These are phyloP conservation scores for Drosophila pseudoananassae DNA, from an alignment of 1,140 invertebrate species.

Conservation along the genomic window DNA sequence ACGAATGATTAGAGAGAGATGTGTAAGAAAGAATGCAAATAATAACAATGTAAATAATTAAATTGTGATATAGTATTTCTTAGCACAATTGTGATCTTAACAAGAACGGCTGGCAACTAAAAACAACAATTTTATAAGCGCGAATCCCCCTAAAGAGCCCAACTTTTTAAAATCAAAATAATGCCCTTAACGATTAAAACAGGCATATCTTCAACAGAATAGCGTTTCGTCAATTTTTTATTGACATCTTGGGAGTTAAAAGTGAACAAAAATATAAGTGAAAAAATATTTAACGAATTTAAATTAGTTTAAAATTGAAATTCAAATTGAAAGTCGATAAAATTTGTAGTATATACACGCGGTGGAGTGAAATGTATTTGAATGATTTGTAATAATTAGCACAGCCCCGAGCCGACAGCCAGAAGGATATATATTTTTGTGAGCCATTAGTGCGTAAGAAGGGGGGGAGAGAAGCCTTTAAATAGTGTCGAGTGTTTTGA, in stretches of 20 bases:
- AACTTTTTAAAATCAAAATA: constrained; percentile 51
- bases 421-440: constrained; percentile 46
- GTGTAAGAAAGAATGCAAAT: constrained; percentile 61
- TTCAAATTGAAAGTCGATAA: constrained; percentile 19
- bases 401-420: constrained; percentile 7
- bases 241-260: constrained; percentile 24
- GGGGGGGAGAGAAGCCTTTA: constrained; percentile 28
- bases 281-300: constrained; percentile 70
- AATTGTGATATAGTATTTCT: constrained; percentile 82
- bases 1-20: constrained; percentile 37
- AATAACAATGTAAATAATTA: constrained; percentile 81
- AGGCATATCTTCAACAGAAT: constrained; percentile 61
- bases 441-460: constrained; percentile 53
- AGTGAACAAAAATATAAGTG: constrained; percentile 17
- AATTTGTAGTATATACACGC: constrained; percentile 30
- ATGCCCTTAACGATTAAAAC: constrained; percentile 11
- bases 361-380: constrained; percentile 9
- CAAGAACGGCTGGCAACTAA: constrained; percentile 74
- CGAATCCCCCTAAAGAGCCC: constrained; percentile 5
- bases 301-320: constrained; percentile 64
- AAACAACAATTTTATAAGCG: constrained; percentile 64
- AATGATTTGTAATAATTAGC: constrained; percentile 39
- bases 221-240: constrained; percentile 27
- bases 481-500: constrained; percentile 57
- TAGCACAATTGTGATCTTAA: constrained; percentile 82